Evolutionary conservation across 1,140 invertebrate genomes (phyloP), one percentile per base, ranked within the genome.

Genomic region (Samia ricini): DNA sequence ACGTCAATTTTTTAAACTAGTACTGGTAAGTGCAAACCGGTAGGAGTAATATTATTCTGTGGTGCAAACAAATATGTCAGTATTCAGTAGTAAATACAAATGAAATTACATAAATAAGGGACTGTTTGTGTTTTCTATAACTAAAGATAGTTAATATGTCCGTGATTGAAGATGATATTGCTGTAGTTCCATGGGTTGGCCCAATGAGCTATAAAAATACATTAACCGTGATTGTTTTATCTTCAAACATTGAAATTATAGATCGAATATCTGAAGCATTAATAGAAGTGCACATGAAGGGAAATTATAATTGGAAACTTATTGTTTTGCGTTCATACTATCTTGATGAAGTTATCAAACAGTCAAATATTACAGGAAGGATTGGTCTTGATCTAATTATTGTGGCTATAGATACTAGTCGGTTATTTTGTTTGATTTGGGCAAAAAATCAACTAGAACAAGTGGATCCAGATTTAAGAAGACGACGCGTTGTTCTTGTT

Each of bases 301-400:
- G 82, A 6, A 67, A 76, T 56, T 79, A 63, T 63, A 70, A 66
- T 52, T 90, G 88, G 88, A 88, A 86, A 69, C 61, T 90, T 7
- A 64, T 73, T 22, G 69, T 83, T 23, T 56, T 88, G 24, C 74
- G 77, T 18, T 85, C 84, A 4, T 76, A 79, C 23, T 69, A 74
- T 29, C 63, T 90, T 15, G 81, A 88, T 57, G 77, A 83, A 51
- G 76, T 90, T 3, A 74, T 80, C 2, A 79, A 67, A 71, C 74
- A 78, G 50, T 79, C 77, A 1, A 64, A 82, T 60, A 52, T 81
- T 21, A 87, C 84, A n/a, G 86, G 86, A 12, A 81, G 71, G 68
- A 65, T 87, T 18, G 74, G 73, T 61, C 82, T 90, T 29, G 88
- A 90, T 61, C 87, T 89, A 60, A 69, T 90, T 42, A 61, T 90